Conservation (phyloP, 2,797 vertebrate genomes). For the Anabacerthia variegaticeps region DNA sequence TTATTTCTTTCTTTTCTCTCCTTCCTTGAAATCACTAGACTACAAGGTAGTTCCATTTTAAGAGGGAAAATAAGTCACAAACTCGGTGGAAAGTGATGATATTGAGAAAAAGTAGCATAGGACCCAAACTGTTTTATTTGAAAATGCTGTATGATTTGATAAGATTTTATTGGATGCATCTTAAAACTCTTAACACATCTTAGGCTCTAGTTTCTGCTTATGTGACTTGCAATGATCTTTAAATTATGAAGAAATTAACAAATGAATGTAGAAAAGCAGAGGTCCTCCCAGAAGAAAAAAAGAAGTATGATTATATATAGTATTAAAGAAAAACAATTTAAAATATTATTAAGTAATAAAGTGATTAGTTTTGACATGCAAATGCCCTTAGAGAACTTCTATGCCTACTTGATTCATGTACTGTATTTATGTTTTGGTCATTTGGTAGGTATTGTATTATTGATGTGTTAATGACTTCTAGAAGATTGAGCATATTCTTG, state of each 20-base stretch:
- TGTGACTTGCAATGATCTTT: background rate
- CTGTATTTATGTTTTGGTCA: fast-evolving
- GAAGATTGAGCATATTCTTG: background rate
- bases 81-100: background rate
- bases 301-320: background rate
- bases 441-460: background rate
- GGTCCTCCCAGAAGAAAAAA: background rate
- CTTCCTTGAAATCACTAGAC: background rate
- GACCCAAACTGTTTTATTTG: background rate
- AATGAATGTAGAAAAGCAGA: background rate
- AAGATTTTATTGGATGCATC: background rate
- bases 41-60: background rate
- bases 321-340: background rate
- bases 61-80: background rate
- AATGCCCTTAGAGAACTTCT: background rate
- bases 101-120: background rate
- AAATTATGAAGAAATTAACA: background rate
- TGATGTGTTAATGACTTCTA: background rate
- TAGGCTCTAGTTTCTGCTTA: background rate
- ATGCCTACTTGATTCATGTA: background rate
- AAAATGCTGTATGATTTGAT: background rate
- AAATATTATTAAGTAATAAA: background rate
- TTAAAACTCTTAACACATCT: background rate
- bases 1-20: background rate
- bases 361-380: background rate